Conservation (phyloP, 2,888 invertebrate species). For the Meteorus colon region DNA sequence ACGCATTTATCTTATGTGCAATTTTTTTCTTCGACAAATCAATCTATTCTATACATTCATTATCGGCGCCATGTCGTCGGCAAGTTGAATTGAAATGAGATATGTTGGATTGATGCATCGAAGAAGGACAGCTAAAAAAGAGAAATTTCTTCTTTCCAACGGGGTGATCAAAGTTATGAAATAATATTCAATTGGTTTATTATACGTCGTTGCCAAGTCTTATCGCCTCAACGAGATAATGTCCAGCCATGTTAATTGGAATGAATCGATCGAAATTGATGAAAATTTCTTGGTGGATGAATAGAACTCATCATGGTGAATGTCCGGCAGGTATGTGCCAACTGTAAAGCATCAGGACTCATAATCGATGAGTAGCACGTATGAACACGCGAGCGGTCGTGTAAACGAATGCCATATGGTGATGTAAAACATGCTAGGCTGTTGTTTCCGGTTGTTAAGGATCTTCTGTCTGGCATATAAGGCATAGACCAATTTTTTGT, state of each 20-base stretch:
- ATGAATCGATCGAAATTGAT: background rate
- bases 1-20: conserved; percentile 31
- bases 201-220: background rate
- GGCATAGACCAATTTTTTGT: background rate
- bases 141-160: too few species aligned
- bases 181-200: background rate
- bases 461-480: background rate
- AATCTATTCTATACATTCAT: conserved; percentile 31
- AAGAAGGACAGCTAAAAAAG: background rate
- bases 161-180: background rate
- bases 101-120: background rate
- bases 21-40: conserved; percentile 26
- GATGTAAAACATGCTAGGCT: conserved; percentile 8
- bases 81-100: conserved; percentile 11
- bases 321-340: conserved; percentile 44
- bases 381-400: conserved; percentile 38
- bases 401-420: conserved; percentile 37
- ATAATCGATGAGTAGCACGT: conserved; percentile 52
- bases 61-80: conserved; percentile 1
- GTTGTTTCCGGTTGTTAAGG: conserved; percentile 16
- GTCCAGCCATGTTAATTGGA: background rate
- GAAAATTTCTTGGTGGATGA: conserved; percentile 21
- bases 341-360: conserved; percentile 24
- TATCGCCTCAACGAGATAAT: too few species aligned
- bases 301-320: conserved; percentile 32